These are phyloP conservation scores for Australoheros scitulus DNA, from an alignment of 2,113 vertebrate genomes.

Conservation along the genomic window DNA sequence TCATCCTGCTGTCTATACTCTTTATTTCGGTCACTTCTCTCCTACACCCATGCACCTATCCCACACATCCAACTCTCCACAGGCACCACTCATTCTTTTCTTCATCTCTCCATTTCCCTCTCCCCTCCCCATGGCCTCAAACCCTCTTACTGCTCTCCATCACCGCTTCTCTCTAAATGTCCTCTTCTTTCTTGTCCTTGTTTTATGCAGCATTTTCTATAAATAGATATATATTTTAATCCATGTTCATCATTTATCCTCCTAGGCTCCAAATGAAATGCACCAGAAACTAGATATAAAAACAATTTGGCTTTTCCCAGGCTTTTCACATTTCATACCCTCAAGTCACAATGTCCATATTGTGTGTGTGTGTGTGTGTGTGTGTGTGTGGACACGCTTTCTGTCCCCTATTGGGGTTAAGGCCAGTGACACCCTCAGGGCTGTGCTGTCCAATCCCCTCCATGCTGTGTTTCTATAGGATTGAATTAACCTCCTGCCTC, in stretches of 20 bases:
- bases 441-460: conserved; percentile 79
- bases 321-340: conserved; percentile 68
- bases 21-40: conserved; percentile 47
- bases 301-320: conserved; percentile 72
- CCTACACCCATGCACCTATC: conserved; percentile 31
- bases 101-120: conserved; percentile 33
- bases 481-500: conserved; percentile 82
- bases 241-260: conserved; percentile 70
- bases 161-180: conserved; percentile 47
- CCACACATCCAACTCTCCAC: conserved; percentile 48
- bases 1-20: conserved; percentile 32
- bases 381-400: conserved; percentile 9
- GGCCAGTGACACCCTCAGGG: conserved; percentile 78
- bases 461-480: conserved; percentile 83
- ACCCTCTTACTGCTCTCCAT: conserved; percentile 49
- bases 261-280: conserved; percentile 67
- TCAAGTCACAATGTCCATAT: conserved; percentile 67
- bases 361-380: conserved; percentile 28
- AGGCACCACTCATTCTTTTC: conserved; percentile 39
- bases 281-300: conserved; percentile 72
- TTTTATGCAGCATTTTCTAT: conserved; percentile 66
- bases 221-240: conserved; percentile 69
- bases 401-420: conserved; percentile 74
- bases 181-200: conserved; percentile 67
- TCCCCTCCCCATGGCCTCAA: conserved; percentile 52